phyloP scores from a whole-genome alignment of 2,888 invertebrate genomes.

The Psylliodes chrysocephalus region DNA sequence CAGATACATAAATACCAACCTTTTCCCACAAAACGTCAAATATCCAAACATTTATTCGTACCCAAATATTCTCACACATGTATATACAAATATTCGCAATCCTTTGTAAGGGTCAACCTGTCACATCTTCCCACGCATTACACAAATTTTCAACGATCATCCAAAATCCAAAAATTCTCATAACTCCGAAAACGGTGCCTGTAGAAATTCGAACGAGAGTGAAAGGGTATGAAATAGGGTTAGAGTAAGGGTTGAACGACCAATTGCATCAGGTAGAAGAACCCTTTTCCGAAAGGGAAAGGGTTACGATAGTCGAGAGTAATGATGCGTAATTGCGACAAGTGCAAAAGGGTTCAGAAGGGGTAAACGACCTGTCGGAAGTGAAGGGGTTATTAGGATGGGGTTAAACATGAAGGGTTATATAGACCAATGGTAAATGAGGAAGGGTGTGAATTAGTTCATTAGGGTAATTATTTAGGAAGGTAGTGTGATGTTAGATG shows the following conservation, averaged over 20 bases:
- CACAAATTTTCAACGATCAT: constrained; percentile 32
- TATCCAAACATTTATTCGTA: constrained; percentile 1
- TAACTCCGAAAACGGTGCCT: constrained; percentile 26
- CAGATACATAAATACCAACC: constrained; percentile 2
- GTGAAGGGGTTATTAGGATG: constrained; percentile 26
- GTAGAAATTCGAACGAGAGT: constrained; percentile 36
- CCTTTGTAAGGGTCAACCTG: constrained; percentile 26
- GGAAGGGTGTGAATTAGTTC: constrained; percentile 53
- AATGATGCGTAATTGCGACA: constrained; percentile 35
- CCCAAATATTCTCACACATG: constrained; percentile 28
- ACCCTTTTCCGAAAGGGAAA: constrained; percentile 53
- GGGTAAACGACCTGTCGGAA: constrained; percentile 41
- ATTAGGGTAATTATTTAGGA: constrained; percentile 45
- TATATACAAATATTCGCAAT: constrained; percentile 14
- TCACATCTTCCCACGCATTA: constrained; percentile 37
- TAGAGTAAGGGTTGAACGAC: constrained; percentile 52
- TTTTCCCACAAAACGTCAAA: constrained; percentile 10
- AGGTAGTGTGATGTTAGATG: constrained; percentile 17
- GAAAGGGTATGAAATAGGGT: constrained; percentile 46
- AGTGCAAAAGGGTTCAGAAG: constrained; percentile 38
- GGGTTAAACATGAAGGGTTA: constrained; percentile 41
- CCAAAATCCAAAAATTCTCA: constrained; percentile 29
- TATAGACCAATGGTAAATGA: constrained; percentile 42
- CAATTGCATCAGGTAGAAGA: constrained; percentile 49
- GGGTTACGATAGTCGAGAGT: constrained; percentile 30